Base-by-base conservation (phyloP, 2,113 vertebrate genomes). In the Lophius piscatorius region DNA sequence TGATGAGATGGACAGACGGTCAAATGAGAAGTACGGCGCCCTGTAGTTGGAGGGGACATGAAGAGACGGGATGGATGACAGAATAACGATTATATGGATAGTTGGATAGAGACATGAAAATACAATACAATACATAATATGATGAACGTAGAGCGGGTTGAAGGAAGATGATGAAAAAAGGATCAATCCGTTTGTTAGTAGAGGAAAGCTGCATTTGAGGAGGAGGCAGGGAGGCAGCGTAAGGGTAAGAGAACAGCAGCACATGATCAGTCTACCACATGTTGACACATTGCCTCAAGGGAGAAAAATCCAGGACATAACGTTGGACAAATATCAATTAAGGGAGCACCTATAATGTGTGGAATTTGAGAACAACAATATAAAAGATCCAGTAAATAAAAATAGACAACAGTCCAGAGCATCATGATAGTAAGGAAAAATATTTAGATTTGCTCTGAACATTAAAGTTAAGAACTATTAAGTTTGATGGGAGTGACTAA, bases 1-100 rank as follows among this genome's bases (percentile, higher is more conserved):
- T 84, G 92, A 90, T 88, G 90, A 89, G 74, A 92, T 86, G 80
- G 88, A 92, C 77, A 92, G 87, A 84, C 90, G 92, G 63, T 93
- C 90, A 82, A 89, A 93, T 91, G 92, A 92, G 74, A 87, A 87
- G 85, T 88, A 88, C 81, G 83, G 90, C 68, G 61, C 63, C 89
- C 91, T 92, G 90, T 80, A 74, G 82, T 63, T 26, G 68, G 56
- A 70, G 70, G 71, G 78, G 59, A 80, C 57, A 78, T 64, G 76
- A 55, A 51, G 42, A 77, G 57, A 69, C 61, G 70, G 33, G 52
- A 60, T 36, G 76, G 65, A 79, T 57, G 56, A 81, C 45, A 65
- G 38, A 71, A 58, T 68, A 58, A 70, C 21, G 34, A 50, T 52
- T 65, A 65, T 12, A 54, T 50, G 7, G 41, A 51, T 33, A 21